Percentiles rank a stretch among this genome's conserved stretches.
These are phyloP conservation scores for Tyto alba DNA, from an alignment of 2,113 vertebrate species.

Conservation along the genomic window DNA sequence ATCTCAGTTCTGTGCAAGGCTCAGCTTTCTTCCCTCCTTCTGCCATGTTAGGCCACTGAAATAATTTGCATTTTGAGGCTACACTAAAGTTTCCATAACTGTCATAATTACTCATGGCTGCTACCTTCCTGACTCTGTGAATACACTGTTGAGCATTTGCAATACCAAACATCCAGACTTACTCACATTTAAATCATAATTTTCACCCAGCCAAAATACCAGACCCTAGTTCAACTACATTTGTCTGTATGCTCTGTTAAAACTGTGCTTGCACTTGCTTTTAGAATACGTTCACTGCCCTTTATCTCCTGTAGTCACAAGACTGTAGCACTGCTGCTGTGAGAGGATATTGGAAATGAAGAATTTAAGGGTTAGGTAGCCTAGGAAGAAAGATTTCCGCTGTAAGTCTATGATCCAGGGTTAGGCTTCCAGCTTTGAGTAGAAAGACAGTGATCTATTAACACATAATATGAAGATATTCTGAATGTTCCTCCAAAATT, in stretches of 20 bases:
- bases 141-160: not conserved
- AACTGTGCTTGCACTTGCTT: not conserved
- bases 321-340: not conserved
- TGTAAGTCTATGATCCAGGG: not conserved
- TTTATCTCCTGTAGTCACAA: not conserved
- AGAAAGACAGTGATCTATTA: not conserved
- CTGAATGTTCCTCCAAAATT: not conserved
- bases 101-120: not conserved
- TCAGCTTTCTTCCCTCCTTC: not conserved
- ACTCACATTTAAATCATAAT: not conserved
- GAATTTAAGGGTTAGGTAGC: not conserved
- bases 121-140: not conserved
- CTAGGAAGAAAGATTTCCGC: not conserved
- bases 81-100: not conserved
- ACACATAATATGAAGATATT: not conserved
- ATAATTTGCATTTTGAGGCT: not conserved
- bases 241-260: not conserved
- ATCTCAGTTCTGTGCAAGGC: not conserved
- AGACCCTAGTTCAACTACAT: not conserved
- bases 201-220: not conserved
- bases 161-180: not conserved
- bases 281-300: not conserved
- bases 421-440: not conserved
- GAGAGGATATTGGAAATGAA: not conserved
- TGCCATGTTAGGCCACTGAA: not conserved